Evolutionary conservation across 2,888 invertebrate genomes (phyloP), one percentile per base, ranked within the genome.

Genomic region (Drosophila subquinaria): DNA sequence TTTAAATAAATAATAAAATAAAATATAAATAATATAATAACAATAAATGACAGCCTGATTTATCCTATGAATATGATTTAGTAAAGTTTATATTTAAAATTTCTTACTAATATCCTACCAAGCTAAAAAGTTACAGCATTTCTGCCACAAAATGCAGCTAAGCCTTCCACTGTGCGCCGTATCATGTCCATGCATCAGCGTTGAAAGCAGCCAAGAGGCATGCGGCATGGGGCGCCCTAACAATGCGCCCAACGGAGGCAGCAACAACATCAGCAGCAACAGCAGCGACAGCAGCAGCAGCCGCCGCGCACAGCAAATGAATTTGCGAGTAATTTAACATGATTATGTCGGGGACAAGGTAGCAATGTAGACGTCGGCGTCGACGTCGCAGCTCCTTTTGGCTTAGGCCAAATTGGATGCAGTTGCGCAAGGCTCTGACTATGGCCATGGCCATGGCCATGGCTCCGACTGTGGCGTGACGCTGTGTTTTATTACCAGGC

Each of bases 321-420:
- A 90, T 90, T 90, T 89, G 89, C 90, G 84, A 86, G 88, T 89
- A 91, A 91, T 90, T 91, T 91, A 91, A 88, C 89, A 90, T 91
- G 91, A 91, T 91, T 91, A 90, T 90, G 91, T 89, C 87, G 90
- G 76, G 81, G 90, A 84, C 83, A 77, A 79, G 80, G 76, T 85
- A 87, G 83, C 77, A 79, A 85, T 89, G 89, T 81, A 89, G 81
- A 88, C 88, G 69, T 88, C 84, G 81, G 71, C 69, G 69, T 66
- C 48, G 62, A 27, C 67, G 66, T 48, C 66, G 62, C 57, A 61
- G 67, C 82, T 84, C 73, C 81, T 83, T 78, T 60, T 70, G 53
- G 68, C 69, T 55, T 70, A 47, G 69, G 51, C 76, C 76, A 85
- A 85, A 89, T 87, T 87, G 82, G 85, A 81, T 68, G 80, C 81